Conservation (phyloP, 2,888 invertebrate species). For the Drosophila anomelani region DNA sequence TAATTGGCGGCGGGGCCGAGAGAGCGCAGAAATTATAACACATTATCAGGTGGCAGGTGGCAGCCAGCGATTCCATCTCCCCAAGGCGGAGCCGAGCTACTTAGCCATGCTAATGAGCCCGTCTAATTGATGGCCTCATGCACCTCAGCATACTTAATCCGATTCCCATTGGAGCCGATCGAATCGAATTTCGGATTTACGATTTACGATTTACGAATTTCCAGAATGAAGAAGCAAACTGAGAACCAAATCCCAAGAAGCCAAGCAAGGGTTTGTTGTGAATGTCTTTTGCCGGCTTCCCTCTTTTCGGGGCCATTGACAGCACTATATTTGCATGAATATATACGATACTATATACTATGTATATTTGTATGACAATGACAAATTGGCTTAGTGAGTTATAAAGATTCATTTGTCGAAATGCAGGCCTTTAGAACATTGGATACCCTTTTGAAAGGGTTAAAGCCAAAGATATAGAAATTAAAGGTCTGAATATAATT, state of each 20-base stretch:
- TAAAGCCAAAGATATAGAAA: not conserved
- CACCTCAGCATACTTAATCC: constrained; percentile 25
- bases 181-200: not conserved
- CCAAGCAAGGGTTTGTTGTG: constrained; percentile 17
- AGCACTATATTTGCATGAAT: not conserved
- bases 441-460: not conserved
- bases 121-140: constrained; percentile 14
- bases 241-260: constrained; percentile 16
- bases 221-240: not conserved
- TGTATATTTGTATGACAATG: constrained; percentile 15
- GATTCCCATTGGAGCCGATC: constrained; percentile 5
- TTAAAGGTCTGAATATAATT: no score
- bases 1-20: constrained; percentile 39
- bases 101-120: constrained; percentile 54
- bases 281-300: constrained; percentile 35
- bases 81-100: constrained; percentile 8
- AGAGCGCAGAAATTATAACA: constrained; percentile 46
- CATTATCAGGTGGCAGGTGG: constrained; percentile 37
- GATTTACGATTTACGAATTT: not conserved
- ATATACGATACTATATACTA: not conserved
- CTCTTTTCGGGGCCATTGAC: constrained; percentile 18
- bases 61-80: not conserved
- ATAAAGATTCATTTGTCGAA: not conserved
- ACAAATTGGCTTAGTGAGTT: constrained; percentile 49
- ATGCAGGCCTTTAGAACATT: not conserved